phyloP scores from a whole-genome alignment of 2,113 vertebrate species.

The Tachysurus fulvidraco region DNA sequence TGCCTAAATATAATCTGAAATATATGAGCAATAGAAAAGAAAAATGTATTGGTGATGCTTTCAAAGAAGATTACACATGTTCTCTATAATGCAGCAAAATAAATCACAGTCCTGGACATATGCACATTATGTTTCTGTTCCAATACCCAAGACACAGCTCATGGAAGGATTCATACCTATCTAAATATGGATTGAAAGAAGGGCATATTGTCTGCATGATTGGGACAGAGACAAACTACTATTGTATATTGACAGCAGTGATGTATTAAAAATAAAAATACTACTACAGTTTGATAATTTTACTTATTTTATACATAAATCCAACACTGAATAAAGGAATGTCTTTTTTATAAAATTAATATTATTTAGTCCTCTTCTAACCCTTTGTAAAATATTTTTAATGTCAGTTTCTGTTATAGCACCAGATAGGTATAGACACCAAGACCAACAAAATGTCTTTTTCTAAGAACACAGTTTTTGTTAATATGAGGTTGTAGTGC shows the following conservation, averaged over 20 bases:
- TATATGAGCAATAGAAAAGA: constrained; percentile 8
- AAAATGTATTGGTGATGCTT: neutral
- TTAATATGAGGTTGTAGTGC: neutral
- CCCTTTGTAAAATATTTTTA: neutral
- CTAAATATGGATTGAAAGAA: neutral
- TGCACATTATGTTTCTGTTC: neutral
- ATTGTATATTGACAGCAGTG: neutral
- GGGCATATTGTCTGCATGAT: neutral
- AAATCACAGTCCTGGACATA: neutral
- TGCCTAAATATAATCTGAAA: neutral
- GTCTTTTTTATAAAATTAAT: neutral
- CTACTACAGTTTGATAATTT: neutral
- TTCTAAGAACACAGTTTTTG: neutral
- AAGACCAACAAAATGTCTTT: neutral
- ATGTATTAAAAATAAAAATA: neutral
- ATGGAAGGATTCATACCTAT: neutral
- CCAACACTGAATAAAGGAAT: neutral
- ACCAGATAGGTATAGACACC: neutral
- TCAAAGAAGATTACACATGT: neutral
- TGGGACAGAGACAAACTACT: neutral
- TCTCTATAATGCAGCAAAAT: constrained; percentile 18
- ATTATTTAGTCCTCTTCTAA: neutral
- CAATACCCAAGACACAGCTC: neutral
- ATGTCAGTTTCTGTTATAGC: neutral
- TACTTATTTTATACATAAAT: neutral